These are phyloP conservation scores for Sprattus sprattus DNA, from an alignment of 2,113 vertebrate species.

Conservation along the genomic window DNA sequence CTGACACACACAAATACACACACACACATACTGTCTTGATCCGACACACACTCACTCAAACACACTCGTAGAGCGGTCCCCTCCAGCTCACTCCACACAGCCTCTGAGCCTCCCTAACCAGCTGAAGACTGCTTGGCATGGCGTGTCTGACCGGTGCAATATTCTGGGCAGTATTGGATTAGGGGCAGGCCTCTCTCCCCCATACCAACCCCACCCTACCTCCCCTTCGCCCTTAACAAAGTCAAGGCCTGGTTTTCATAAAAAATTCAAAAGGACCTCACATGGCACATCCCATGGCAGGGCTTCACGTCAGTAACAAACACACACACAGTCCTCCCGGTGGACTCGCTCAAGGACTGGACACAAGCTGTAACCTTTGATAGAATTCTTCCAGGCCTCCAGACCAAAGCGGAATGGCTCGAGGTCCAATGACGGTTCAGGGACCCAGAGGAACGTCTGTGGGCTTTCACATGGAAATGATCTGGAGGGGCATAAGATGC, in stretches of 20 bases:
- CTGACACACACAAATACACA: neutral
- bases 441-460: neutral
- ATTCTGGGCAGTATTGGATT: slow-evolving; percentile 16
- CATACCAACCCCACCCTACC: neutral
- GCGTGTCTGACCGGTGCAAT: slow-evolving; percentile 28
- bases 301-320: slow-evolving; percentile 32
- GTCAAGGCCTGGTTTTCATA: neutral
- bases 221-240: neutral
- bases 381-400: slow-evolving; percentile 3
- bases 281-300: slow-evolving; percentile 1
- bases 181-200: neutral
- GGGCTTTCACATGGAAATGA: slow-evolving; percentile 34
- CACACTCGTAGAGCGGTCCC: neutral
- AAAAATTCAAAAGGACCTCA: neutral
- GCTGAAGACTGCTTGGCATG: slow-evolving; percentile 32
- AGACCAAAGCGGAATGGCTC: neutral
- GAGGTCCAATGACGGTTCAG: neutral
- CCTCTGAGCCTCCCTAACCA: slow-evolving; percentile 18
- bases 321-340: slow-evolving; percentile 6
- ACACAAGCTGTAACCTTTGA: slow-evolving; percentile 22
- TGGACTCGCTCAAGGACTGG: neutral
- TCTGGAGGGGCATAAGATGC: neutral
- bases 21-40: neutral
- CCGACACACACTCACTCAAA: neutral
- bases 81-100: slow-evolving; percentile 14